Evolutionary conservation across 2,888 invertebrate species (phyloP), one percentile per base, ranked within the genome.

Genomic region (Graphium colonna): DNA sequence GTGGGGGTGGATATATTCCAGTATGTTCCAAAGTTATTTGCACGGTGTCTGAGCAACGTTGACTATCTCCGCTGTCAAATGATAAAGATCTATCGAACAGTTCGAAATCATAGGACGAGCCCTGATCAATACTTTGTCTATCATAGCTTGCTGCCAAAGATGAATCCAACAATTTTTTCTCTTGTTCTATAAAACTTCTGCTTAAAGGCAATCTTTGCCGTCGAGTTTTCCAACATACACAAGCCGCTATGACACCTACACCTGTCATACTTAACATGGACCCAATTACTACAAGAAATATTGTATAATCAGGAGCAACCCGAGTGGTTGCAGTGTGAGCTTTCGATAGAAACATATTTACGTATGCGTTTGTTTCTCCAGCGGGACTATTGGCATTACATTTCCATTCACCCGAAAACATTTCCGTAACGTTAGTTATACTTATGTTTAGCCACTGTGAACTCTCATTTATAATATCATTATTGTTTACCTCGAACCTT

Each of bases 131-230:
- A 68, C 94, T 94, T 28, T 93, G 91, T 60, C 92, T 91, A 62
- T 92, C 92, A 65, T 92, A 92, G 68, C 93, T 93, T 52, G 85
- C 78, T 38, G 88, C 78, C 85, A 92, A 49, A 81, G 96, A 96
- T 13, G 95, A 93, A 64, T 96, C 96, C 58, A 96, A 86, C 53
- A 96, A 87, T 71, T 96, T 95, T 79, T 96, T 96, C 72, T 96
- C 96, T 84, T 96, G 96, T 69, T 96, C 96, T 44, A 95, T 95
- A 72, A 95, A 95, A 73, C 95, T 96, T 62, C 91, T 89, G 54
- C 90, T 91, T 0, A 91, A 85, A 4, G 91, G 89, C 1, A 95
- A 92, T 77, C 95, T 95, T 42, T 94, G 93, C 68, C 95, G 95
- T 52, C 95, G 91, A 39, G 94, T 94, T 60, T 94, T 92, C 85